These are phyloP conservation scores for Phymanthus crucifer DNA, from an alignment of 92 coral and sea anemone species.

Conservation along the genomic window DNA sequence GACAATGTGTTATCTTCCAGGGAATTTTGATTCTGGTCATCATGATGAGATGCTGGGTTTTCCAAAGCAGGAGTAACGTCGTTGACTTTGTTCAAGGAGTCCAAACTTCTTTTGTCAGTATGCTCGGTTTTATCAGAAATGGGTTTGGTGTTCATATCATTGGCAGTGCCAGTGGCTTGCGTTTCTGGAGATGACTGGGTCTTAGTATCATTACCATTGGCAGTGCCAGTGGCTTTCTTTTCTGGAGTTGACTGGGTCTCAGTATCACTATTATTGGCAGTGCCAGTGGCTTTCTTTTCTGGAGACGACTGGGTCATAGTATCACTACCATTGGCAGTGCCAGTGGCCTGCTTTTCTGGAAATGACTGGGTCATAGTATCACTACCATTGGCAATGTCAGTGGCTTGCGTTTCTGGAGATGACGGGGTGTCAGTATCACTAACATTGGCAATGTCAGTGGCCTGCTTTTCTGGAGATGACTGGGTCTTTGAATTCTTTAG, in stretches of 20 bases:
- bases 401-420: not conserved
- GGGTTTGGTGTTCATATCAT: not conserved
- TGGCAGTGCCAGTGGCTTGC: not conserved
- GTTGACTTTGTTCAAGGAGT: not conserved
- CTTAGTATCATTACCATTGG: not conserved
- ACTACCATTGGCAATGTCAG: not conserved
- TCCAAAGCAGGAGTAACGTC: not conserved
- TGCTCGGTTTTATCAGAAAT: not conserved
- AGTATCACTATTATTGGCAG: no score
- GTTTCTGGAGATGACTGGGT: not conserved
- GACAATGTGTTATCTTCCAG: not conserved
- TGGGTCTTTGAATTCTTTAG: not conserved
- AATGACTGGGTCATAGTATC: not conserved
- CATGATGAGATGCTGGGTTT: not conserved
- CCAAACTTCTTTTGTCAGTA: not conserved
- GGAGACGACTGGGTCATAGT: not conserved
- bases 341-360: not conserved
- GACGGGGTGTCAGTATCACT: not conserved
- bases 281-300: not conserved
- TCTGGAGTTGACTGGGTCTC: not conserved
- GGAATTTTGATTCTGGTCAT: not conserved
- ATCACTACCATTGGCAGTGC: not conserved
- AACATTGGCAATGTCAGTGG: not conserved
- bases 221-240: not conserved
- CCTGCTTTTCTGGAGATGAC: not conserved